Conservation (phyloP, 2,888 invertebrate species). For the Chrysolina haemoptera region DNA sequence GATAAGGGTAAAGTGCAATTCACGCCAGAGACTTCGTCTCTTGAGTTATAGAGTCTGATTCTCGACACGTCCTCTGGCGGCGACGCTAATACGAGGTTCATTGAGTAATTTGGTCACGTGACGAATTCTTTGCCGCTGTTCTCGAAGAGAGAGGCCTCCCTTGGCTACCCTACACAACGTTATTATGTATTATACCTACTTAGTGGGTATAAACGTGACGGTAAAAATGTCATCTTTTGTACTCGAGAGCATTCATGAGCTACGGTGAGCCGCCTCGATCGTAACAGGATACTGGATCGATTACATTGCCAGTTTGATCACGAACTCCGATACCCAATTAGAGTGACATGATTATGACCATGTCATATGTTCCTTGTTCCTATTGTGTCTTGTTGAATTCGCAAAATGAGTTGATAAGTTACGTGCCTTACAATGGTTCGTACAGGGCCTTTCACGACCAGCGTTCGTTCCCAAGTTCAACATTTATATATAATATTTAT, state of each 20-base stretch:
- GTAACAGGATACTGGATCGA: constrained; percentile 31
- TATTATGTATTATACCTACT: constrained; percentile 64
- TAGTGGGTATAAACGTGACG: constrained; percentile 64
- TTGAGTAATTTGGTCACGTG: constrained; percentile 70
- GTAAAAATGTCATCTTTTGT: constrained; percentile 55
- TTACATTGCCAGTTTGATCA: constrained; percentile 37
- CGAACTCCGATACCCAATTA: constrained; percentile 38
- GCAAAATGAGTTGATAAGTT: background rate
- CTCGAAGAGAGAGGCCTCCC: constrained; percentile 38
- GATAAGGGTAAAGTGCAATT: constrained; percentile 30
- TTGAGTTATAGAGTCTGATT: constrained; percentile 57
- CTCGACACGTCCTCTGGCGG: constrained; percentile 58
- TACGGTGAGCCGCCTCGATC: constrained; percentile 6
- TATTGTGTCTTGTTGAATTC: constrained; percentile 27
- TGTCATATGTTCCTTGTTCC: constrained; percentile 35
- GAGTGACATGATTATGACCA: constrained; percentile 31
- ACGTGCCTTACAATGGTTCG: too few species aligned
- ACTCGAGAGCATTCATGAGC: constrained; percentile 22
- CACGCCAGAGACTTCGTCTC: constrained; percentile 38
- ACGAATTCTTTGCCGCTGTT: constrained; percentile 62
- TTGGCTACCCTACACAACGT: constrained; percentile 59
- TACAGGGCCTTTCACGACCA: too few species aligned
- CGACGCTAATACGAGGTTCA: constrained; percentile 66
- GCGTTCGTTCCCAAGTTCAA: too few species aligned
- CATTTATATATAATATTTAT: too few species aligned